A percentile compares a stretch with the other conserved stretches of the same genome.
These are phyloP conservation scores for Heliconius erato DNA, from an alignment of 2,888 invertebrate genomes.

Conservation along the genomic window DNA sequence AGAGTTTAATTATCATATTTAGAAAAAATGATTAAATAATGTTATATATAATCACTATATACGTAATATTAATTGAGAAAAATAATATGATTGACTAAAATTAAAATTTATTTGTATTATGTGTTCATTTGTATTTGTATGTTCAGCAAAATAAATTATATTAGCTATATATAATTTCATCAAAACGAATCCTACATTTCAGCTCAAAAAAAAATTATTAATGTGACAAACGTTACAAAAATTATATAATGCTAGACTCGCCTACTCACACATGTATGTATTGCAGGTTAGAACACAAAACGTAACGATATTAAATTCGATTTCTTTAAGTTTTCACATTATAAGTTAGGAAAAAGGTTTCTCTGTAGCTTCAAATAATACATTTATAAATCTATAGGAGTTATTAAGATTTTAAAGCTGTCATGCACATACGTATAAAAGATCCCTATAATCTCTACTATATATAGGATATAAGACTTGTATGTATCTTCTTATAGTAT, in stretches of 20 bases:
- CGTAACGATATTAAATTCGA: constrained; percentile 33
- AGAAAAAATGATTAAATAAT: neutral
- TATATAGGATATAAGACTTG: no score
- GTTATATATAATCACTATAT: neutral
- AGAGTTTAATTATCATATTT: constrained; percentile 57
- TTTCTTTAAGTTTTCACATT: constrained; percentile 19
- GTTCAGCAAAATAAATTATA: neutral
- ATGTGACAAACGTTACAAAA: neutral
- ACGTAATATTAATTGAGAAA: neutral
- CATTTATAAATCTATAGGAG: neutral
- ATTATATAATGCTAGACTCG: neutral
- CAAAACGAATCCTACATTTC: neutral
- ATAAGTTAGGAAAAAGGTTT: neutral
- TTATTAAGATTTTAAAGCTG: neutral
- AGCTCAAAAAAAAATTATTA: neutral
- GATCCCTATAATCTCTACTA: no score
- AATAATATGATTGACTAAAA: neutral
- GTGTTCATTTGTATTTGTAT: neutral
- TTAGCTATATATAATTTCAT: neutral
- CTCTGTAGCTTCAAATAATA: neutral
- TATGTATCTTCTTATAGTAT: no score
- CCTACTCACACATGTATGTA: neutral
- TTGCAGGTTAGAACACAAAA: constrained; percentile 16
- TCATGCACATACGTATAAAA: no score
- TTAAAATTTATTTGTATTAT: neutral